Evolutionary conservation across 2,113 vertebrate species (phyloP), one percentile per base, ranked within the genome.

Genomic region (Gnathochromis pfefferi): DNA sequence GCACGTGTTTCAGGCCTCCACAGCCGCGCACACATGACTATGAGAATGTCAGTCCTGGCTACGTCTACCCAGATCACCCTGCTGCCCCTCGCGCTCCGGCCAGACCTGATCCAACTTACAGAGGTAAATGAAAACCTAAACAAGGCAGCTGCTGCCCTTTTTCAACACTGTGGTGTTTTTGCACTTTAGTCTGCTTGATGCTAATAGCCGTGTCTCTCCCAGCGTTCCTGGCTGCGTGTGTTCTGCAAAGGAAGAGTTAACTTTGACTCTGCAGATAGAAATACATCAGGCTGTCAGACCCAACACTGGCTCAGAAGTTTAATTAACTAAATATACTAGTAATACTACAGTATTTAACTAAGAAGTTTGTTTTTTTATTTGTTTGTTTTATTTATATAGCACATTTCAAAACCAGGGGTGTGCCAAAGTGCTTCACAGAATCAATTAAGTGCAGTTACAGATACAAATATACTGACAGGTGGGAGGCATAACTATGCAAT

Each of bases 91-190:
- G 95, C 1, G 88, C 93, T 17, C 90, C 94, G 23, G 33, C 93
- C 87, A 94, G 96, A 90, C 96, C 96, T 19, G 96, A 97, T 28
- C 90, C 95, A 75, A 87, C 95, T 51, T 91, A 91, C 91, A 97
- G 94, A 97, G 96, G 96, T 96, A 38, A 53, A 73, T 65, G 12
- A 38, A 65, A 65, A 8, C 4, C 33, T 21, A n/a, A 65, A 65
- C 31, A 26, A 51, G 58, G 16, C 42, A 23, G 13, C 42, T 12
- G 26, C 7, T 65, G 17, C 1, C 6, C 31, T 35, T 9, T 35
- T 65, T 65, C 42, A 28, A 47, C 14, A 5, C 40, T 26, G 1
- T 14, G 21, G 21, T 45, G 21, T 1, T 47, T 7, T 47, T 26
- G 14, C 23, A 45, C 5, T 23, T 16, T 23, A 6, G 38, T 47